phyloP scores from a whole-genome alignment of 2,113 vertebrate species.

The Struthio camelus region DNA sequence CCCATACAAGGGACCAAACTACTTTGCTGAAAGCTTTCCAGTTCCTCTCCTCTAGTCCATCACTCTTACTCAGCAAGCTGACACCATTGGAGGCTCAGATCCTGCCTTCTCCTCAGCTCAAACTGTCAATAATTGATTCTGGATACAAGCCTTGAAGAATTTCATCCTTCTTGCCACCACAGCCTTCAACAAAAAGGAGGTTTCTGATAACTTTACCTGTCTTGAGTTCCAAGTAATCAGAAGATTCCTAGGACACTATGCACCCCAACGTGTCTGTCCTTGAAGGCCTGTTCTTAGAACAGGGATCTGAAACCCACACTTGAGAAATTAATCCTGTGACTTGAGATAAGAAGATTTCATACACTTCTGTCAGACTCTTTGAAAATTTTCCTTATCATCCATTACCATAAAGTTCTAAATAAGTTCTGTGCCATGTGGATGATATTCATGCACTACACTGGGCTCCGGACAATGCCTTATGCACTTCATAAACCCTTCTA shows the following conservation, averaged over 20 bases:
- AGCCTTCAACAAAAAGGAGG: background rate
- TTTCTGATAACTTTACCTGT: background rate
- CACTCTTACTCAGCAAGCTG: background rate
- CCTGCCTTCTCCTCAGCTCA: background rate
- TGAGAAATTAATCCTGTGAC: background rate
- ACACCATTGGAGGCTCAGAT: rapidly evolving
- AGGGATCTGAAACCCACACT: background rate
- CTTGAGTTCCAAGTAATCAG: background rate
- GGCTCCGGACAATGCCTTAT: background rate
- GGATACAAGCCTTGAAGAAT: background rate
- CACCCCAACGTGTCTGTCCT: background rate
- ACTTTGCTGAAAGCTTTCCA: background rate
- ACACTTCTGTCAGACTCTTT: background rate
- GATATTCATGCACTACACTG: background rate
- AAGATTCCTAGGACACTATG: background rate
- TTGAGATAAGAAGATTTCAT: constrained; percentile 11
- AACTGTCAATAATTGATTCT: background rate
- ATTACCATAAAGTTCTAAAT: background rate
- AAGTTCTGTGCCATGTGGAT: rapidly evolving
- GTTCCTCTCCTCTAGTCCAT: background rate
- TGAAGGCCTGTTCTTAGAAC: background rate
- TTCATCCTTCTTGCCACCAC: background rate
- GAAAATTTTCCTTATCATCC: background rate
- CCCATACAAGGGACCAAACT: background rate
- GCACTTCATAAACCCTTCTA: background rate